A percentile compares a stretch with the other conserved stretches of the same genome.
phyloP scores from a whole-genome alignment of 2,888 invertebrate species.

The Endotricha flammealis region DNA sequence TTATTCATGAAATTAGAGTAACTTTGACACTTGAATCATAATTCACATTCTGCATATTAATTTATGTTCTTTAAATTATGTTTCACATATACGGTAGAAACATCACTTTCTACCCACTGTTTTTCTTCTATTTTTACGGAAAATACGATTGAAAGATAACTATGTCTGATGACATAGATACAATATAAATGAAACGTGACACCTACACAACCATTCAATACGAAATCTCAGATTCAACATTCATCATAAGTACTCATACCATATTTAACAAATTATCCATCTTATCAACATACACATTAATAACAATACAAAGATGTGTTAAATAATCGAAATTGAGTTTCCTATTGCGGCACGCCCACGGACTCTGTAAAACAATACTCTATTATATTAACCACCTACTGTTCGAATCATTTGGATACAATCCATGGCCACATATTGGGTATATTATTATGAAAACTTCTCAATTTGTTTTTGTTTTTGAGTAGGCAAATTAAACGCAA shows the following conservation, averaged over 20 bases:
- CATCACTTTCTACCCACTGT: no score
- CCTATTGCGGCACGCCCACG: conserved; percentile 44
- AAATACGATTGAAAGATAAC: no score
- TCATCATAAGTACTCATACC: conserved; percentile 29
- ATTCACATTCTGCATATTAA: no score
- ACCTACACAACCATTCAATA: conserved; percentile 3
- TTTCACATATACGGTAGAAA: no score
- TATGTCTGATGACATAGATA: conserved; percentile 1
- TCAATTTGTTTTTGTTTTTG: no score
- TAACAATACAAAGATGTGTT: conserved; percentile 38
- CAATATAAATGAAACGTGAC: neutral
- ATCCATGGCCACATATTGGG: no score
- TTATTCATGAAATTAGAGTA: no score
- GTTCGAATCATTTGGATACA: conserved; percentile 22
- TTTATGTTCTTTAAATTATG: no score
- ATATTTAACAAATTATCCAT: conserved; percentile 12
- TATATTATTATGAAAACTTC: no score
- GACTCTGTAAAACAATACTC: conserved; percentile 55
- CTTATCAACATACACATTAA: conserved; percentile 40
- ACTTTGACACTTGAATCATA: no score
- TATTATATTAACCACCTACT: conserved; percentile 62
- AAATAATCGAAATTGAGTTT: conserved; percentile 29
- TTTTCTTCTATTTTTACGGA: no score
- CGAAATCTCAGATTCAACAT: conserved; percentile 15
- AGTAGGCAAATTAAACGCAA: no score